Evolutionary conservation across 2,888 invertebrate genomes (phyloP), one percentile per base, ranked within the genome.

Genomic region (Thysanoteuthis rhombus): DNA sequence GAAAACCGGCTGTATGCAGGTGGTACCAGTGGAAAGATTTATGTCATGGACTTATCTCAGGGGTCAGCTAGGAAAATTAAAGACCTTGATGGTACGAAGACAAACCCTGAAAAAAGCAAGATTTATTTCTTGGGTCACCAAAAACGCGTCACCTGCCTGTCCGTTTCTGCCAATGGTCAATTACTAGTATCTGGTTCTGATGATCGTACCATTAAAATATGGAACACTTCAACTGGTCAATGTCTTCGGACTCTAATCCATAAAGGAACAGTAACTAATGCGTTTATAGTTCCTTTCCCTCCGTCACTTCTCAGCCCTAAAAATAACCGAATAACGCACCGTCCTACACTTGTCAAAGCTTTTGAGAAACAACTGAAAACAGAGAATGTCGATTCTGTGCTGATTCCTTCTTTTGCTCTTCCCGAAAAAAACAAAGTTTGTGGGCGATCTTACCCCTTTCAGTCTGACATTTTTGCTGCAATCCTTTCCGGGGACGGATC

Each of bases 201-300:
- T 94, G 98, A 98, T 97, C 98, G 98, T 93, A 97, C 97, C 94
- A 98, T 98, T 0, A 98, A 98, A 95, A 96, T 99, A 39, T 99
- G 99, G 99, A 98, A 99, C 95, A 98, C 98, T 93, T 97, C 97
- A 16, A 98, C 98, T 96, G 97, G 98, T 94, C 98, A 99, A 96
- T 98, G 98, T 93, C 97, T 98, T 8, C 98, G 98, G 95, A 98
- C 93, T 97, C 98, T 95, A 97, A 94, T 97, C 89, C 98, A 98
- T 95, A 98, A 98, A 97, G 98, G 98, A 90, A 94, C 94, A 22
- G 94, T 96, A n/a, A 95, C 95, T 8, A 96, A 96, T 94, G 94
- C 94, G 1, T 90, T 95, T 75, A 94, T 95, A n/a, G 94, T 94
- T 38, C 95, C 95, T 39, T 95, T 95, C 5, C 95, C 95, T 0